Percentiles rank a stretch among this genome's conserved stretches.
Evolutionary conservation across 2,888 invertebrate species (phyloP).

Genomic region (Idaea biselata): DNA sequence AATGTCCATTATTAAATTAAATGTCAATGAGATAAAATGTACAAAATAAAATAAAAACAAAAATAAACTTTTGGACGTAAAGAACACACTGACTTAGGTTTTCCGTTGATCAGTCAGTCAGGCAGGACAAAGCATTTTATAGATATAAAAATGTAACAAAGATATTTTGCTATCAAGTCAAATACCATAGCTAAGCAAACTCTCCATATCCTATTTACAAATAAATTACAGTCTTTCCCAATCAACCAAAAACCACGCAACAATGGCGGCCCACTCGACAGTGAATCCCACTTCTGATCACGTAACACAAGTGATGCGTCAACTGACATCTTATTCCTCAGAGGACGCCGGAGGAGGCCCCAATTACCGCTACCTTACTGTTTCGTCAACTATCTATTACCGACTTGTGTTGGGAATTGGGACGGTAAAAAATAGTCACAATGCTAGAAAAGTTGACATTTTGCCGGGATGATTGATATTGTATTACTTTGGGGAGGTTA

Average conservation of each 20-base stretch:
- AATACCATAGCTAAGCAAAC: too few species aligned
- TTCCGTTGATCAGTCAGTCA: too few species aligned
- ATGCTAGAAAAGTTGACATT: background rate
- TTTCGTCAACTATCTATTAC: conserved; percentile 71
- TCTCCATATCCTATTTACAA: background rate
- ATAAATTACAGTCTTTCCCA: background rate
- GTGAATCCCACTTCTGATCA: background rate
- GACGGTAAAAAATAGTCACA: conserved; percentile 53
- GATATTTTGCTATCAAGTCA: too few species aligned
- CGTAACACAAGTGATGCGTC: background rate
- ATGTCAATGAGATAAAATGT: too few species aligned
- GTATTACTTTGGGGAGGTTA: background rate
- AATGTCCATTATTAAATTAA: too few species aligned
- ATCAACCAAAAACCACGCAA: background rate
- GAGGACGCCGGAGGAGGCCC: conserved; percentile 66
- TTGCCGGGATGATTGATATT: conserved; percentile 2
- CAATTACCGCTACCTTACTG: conserved; percentile 69
- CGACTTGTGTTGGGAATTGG: conserved; percentile 55
- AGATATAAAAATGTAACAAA: too few species aligned
- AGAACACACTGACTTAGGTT: too few species aligned
- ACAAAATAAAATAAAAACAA: too few species aligned
- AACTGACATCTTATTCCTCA: conserved; percentile 42
- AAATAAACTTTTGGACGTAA: too few species aligned
- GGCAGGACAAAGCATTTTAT: too few species aligned
- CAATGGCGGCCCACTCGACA: background rate